Evolutionary conservation across 2,113 vertebrate genomes (phyloP).

Genomic region (Conger conger): DNA sequence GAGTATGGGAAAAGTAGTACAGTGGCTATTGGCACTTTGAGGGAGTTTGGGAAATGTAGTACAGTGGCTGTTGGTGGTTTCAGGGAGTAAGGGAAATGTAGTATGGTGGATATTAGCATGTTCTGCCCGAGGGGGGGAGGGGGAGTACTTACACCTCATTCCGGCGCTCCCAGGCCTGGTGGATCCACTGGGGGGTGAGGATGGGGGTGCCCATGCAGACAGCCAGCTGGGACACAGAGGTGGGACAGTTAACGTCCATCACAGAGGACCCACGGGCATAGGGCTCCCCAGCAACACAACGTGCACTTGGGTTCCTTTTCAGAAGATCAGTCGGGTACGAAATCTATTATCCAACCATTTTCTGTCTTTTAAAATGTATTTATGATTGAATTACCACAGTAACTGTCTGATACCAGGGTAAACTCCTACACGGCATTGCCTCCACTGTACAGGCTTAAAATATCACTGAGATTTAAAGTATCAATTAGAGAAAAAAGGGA

Average conservation of each 20-base stretch:
- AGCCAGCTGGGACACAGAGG: slow-evolving; percentile 73
- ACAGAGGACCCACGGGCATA: too few species aligned
- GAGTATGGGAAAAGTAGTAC: background rate
- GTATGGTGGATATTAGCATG: background rate
- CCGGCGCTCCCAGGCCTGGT: slow-evolving; percentile 87
- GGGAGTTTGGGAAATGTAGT: background rate
- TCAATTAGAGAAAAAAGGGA: too few species aligned
- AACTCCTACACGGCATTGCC: too few species aligned
- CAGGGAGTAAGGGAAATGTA: background rate
- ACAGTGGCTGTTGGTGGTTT: background rate
- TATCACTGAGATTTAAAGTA: too few species aligned
- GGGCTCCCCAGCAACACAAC: too few species aligned
- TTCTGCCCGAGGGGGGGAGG: background rate
- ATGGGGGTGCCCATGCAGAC: slow-evolving; percentile 95
- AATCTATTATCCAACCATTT: too few species aligned
- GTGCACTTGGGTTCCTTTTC: too few species aligned
- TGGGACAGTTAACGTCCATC: background rate
- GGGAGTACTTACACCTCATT: slow-evolving; percentile 77
- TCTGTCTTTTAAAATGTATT: too few species aligned
- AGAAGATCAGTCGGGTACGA: too few species aligned
- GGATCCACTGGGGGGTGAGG: slow-evolving; percentile 90
- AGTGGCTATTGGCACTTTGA: background rate
- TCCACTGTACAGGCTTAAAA: too few species aligned
- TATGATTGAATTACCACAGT: too few species aligned
- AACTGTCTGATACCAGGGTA: too few species aligned